Evolutionary conservation across 2,113 vertebrate species (phyloP).

Genomic region (Gymnorhina tibicen): DNA sequence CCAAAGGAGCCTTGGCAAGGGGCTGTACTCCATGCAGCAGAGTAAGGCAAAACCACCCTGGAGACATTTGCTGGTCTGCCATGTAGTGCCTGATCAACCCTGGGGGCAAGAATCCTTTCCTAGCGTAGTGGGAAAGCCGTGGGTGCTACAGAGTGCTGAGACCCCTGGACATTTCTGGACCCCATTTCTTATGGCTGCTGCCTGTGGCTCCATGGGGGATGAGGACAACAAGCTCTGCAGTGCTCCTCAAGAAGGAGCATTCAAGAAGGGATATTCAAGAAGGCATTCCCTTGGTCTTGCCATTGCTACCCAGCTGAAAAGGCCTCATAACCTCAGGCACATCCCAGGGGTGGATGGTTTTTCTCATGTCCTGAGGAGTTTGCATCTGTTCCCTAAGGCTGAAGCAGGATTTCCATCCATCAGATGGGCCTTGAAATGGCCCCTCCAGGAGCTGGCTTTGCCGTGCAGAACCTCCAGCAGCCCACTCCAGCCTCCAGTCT

Average conservation of each 20-base stretch:
- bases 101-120: not conserved
- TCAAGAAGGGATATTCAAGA: not conserved
- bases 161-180: not conserved
- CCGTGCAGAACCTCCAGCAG: not conserved
- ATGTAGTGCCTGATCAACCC: rapidly evolving
- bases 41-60: not conserved
- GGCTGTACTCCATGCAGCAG: not conserved
- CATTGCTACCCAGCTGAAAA: not conserved
- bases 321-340: not conserved
- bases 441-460: not conserved
- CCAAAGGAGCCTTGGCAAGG: not conserved
- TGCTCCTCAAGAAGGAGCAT: not conserved
- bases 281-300: not conserved
- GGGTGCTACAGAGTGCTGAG: not conserved
- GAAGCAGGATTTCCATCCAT: not conserved
- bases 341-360: not conserved
- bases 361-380: not conserved
- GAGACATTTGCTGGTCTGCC: not conserved
- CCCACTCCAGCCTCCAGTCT: not conserved
- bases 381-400: not conserved
- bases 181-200: not conserved
- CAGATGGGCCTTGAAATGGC: not conserved
- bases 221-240: not conserved
- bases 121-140: too few species aligned
- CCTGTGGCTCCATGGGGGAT: rapidly evolving